Evolutionary conservation across 2,888 invertebrate genomes (phyloP), one percentile per base, ranked within the genome.

Genomic region (Hydroisotoma schaefferi): DNA sequence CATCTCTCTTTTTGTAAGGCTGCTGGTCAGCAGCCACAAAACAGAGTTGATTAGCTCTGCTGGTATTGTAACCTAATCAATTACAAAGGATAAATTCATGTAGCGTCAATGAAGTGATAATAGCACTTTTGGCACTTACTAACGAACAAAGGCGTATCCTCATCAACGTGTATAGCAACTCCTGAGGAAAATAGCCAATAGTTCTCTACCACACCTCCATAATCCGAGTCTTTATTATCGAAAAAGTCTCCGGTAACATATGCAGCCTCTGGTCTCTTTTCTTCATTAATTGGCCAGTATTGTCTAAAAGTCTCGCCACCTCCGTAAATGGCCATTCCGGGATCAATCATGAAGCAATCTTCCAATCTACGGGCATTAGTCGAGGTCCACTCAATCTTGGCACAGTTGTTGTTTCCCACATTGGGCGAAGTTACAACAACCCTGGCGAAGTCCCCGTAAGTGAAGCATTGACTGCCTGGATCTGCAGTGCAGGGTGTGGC

Each of bases 321-420:
- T 0, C 70, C 70, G 18, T 66, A 66, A n/a, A n/a, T n/a, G n/a
- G n/a, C n/a, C n/a, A n/a, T n/a, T n/a, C n/a, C n/a, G n/a, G n/a
- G n/a, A n/a, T n/a, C n/a, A n/a, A 62, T 63, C 65, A 33, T 70
- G 61, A 60, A 70, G 29, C 70, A 70, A 33, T 70, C 70, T 55
- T 67, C 64, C 15, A 70, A 25, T 55, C 64, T 55, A 27, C 49
- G 51, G 2, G 67, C 64, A 29, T 58, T 61, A 0, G 54, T 28
- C 8, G 67, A 64, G 5, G 59, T 57, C 70, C 70, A 70, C 33
- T 67, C 64, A n/a, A 70, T 27, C 2, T 59, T 29, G 15, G 58
- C 48, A 46, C 70, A 70, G n/a, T 57, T 33, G 28, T 18, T 20
- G n/a, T n/a, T n/a, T 10, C n/a, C 29, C 4, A 23, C 29, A 8